Conservation (phyloP, 1,140 invertebrate species). For the Lepidurus packardi region DNA sequence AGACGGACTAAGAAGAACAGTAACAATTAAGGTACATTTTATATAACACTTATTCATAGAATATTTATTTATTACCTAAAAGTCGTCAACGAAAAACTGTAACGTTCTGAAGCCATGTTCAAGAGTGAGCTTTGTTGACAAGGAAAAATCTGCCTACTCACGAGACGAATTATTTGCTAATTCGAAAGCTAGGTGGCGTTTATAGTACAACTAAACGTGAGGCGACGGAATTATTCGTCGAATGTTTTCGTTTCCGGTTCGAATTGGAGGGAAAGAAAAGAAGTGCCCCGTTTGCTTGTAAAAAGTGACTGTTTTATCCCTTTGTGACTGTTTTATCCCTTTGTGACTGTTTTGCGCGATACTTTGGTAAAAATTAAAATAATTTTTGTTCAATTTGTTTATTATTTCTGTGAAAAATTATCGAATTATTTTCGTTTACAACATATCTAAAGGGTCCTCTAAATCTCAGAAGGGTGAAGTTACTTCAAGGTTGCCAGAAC, state of each 20-base stretch:
- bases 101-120: slow-evolving; percentile 89
- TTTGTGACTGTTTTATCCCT: too few relatives aligned
- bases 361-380: too few relatives aligned
- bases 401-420: too few relatives aligned
- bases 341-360: too few relatives aligned
- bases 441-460: too few relatives aligned
- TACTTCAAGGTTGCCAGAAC: too few relatives aligned
- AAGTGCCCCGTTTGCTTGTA: too few relatives aligned
- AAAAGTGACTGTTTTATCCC: too few relatives aligned
- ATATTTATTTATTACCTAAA: slow-evolving; percentile 69
- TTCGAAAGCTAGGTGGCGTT: neutral
- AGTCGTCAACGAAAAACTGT: slow-evolving; percentile 97
- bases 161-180: neutral
- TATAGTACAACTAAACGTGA: neutral
- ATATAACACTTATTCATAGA: slow-evolving; percentile 10
- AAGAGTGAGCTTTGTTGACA: slow-evolving; percentile 37
- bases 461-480: too few relatives aligned
- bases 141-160: neutral
- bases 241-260: neutral
- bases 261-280: too few relatives aligned
- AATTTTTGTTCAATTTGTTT: too few relatives aligned
- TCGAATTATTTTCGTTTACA: too few relatives aligned
- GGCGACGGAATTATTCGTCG: neutral
- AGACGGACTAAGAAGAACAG: slow-evolving; percentile 72
- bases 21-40: slow-evolving; percentile 31